These are phyloP conservation scores for Corydoras maculifer DNA, from an alignment of 2,113 vertebrate genomes.

Conservation along the genomic window DNA sequence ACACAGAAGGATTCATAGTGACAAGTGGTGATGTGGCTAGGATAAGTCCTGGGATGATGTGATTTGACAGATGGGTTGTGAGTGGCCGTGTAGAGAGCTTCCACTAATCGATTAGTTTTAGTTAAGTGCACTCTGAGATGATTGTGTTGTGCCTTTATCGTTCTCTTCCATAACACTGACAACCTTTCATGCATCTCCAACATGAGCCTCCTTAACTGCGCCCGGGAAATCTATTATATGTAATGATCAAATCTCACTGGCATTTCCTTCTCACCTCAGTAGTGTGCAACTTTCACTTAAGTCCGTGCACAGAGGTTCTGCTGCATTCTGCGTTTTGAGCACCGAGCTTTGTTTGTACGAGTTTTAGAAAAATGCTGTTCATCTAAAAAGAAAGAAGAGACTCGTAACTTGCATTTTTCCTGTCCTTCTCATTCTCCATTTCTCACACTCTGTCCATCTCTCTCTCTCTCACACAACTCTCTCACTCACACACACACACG, in stretches of 20 bases:
- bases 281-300: slow-evolving; percentile 43
- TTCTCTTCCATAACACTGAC: slow-evolving; percentile 35
- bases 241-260: slow-evolving; percentile 41
- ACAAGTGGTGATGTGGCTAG: slow-evolving; percentile 38
- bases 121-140: slow-evolving; percentile 47
- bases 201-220: slow-evolving; percentile 22
- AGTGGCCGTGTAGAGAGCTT: slow-evolving; percentile 35
- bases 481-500: too few relatives aligned
- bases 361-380: too few relatives aligned
- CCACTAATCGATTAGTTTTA: slow-evolving; percentile 47
- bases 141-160: slow-evolving; percentile 39
- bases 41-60: slow-evolving; percentile 41
- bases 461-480: too few relatives aligned
- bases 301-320: slow-evolving; percentile 19
- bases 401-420: too few relatives aligned
- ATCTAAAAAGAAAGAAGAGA: too few relatives aligned
- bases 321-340: slow-evolving; percentile 16
- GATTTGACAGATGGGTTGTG: slow-evolving; percentile 47
- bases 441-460: too few relatives aligned
- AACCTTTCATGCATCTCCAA: slow-evolving; percentile 35
- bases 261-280: slow-evolving; percentile 40
- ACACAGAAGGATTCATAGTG: slow-evolving; percentile 28
- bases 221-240: slow-evolving; percentile 38
- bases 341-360: too few relatives aligned
- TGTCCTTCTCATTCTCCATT: too few relatives aligned